A percentile compares a stretch with the other conserved stretches of the same genome.
Conservation (phyloP, 2,888 invertebrate genomes). For the Lepidochitona cinerea region DNA sequence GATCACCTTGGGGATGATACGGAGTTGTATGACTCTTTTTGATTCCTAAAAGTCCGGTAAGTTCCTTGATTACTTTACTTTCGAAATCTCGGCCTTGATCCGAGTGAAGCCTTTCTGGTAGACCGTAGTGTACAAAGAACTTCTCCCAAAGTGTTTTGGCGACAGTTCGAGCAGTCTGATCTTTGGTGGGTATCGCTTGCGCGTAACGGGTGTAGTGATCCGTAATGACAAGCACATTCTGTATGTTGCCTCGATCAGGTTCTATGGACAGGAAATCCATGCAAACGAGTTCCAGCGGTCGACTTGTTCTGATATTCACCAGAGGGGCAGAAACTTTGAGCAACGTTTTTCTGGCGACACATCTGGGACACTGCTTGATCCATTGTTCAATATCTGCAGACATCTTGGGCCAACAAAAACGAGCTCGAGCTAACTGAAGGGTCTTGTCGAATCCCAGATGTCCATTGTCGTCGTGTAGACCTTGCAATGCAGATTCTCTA, state of each 20-base stretch:
- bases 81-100: constrained; percentile 30
- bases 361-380: neutral
- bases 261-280: constrained; percentile 17
- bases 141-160: constrained; percentile 27
- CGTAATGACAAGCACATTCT: constrained; percentile 28
- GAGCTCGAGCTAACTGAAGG: neutral
- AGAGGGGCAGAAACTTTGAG: neutral
- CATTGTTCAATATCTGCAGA: neutral
- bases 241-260: constrained; percentile 16
- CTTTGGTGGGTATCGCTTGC: constrained; percentile 20
- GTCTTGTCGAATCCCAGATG: constrained; percentile 1
- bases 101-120: constrained; percentile 23
- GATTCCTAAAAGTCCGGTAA: constrained; percentile 17
- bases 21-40: constrained; percentile 23
- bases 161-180: constrained; percentile 24
- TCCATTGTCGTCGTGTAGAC: neutral
- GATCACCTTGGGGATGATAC: constrained; percentile 23
- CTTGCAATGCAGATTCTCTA: neutral
- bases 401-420: constrained; percentile 6
- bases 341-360: neutral
- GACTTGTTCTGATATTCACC: neutral
- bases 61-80: constrained; percentile 21
- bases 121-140: constrained; percentile 26
- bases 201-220: constrained; percentile 31
- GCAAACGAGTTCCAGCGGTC: neutral